A percentile compares a stretch with the other conserved stretches of the same genome.
Evolutionary conservation across 2,797 vertebrate genomes (phyloP).

Genomic region (Lacerta agilis): DNA sequence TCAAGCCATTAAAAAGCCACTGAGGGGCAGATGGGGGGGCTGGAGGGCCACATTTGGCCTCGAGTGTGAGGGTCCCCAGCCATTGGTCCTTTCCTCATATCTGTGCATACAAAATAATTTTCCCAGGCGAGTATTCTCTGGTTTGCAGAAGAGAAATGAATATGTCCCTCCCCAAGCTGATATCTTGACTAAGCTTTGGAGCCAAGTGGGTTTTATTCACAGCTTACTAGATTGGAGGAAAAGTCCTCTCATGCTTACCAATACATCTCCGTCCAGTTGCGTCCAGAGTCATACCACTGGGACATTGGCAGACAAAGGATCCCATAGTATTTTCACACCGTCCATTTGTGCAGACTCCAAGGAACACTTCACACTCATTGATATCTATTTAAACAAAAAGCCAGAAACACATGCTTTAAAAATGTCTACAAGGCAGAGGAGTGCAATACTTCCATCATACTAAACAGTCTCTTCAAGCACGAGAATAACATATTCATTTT

Average conservation of each 20-base stretch:
- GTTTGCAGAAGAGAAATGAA: background rate
- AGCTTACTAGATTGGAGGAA: background rate
- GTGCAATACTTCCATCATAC: background rate
- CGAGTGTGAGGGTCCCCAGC: no score
- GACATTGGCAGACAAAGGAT: constrained; percentile 95
- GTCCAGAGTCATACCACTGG: constrained; percentile 93
- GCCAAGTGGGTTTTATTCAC: background rate
- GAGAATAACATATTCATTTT: background rate
- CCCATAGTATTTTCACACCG: constrained; percentile 92
- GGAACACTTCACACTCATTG: constrained; percentile 95
- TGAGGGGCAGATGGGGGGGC: no score
- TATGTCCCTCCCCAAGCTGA: background rate
- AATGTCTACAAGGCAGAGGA: constrained; percentile 21
- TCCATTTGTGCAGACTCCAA: constrained; percentile 93
- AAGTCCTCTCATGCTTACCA: constrained; percentile 79
- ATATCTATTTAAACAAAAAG: constrained; percentile 83
- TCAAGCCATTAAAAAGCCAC: no score
- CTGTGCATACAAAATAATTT: background rate
- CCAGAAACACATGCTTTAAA: constrained; percentile 41
- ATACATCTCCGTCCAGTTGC: constrained; percentile 92
- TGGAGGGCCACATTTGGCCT: no score
- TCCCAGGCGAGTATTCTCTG: no score
- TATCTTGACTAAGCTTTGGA: background rate
- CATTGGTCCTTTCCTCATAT: background rate
- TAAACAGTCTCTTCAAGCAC: background rate